Evolutionary conservation across 2,888 invertebrate species (phyloP).

Genomic region (Ectemnius cavifrons): DNA sequence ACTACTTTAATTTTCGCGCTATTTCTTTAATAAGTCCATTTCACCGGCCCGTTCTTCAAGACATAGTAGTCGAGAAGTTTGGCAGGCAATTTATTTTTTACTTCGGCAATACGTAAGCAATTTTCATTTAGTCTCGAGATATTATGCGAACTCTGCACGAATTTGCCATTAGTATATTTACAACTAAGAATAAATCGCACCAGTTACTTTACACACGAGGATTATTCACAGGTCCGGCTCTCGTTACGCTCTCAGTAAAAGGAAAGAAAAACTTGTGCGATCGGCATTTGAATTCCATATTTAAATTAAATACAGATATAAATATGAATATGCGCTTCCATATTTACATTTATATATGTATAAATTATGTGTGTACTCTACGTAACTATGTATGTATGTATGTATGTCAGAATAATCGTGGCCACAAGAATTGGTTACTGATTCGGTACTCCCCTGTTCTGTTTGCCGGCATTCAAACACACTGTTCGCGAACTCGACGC

Average conservation of each 20-base stretch:
- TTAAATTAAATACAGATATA: conserved; percentile 22
- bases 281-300: conserved; percentile 44
- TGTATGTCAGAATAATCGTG: conserved; percentile 24
- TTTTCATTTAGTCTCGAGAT: background rate
- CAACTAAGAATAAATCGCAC: conserved; percentile 55
- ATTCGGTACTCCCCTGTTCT: conserved; percentile 35
- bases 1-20: conserved; percentile 41
- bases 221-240: conserved; percentile 44
- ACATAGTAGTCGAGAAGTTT: too few species aligned
- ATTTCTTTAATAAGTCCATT: too few species aligned
- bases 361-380: conserved; percentile 7
- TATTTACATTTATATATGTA: conserved; percentile 26
- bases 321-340: background rate
- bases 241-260: conserved; percentile 43
- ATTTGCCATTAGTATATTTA: conserved; percentile 48
- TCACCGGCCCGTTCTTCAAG: too few species aligned
- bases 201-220: conserved; percentile 39
- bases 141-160: conserved; percentile 22
- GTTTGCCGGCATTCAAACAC: conserved; percentile 26
- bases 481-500: conserved; percentile 19
- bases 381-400: background rate
- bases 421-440: conserved; percentile 42
- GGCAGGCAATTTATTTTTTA: too few species aligned
- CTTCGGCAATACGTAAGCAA: too few species aligned
- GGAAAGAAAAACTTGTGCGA: conserved; percentile 58